Base-by-base conservation (phyloP, 2,113 vertebrate species). In the Caretta caretta region DNA sequence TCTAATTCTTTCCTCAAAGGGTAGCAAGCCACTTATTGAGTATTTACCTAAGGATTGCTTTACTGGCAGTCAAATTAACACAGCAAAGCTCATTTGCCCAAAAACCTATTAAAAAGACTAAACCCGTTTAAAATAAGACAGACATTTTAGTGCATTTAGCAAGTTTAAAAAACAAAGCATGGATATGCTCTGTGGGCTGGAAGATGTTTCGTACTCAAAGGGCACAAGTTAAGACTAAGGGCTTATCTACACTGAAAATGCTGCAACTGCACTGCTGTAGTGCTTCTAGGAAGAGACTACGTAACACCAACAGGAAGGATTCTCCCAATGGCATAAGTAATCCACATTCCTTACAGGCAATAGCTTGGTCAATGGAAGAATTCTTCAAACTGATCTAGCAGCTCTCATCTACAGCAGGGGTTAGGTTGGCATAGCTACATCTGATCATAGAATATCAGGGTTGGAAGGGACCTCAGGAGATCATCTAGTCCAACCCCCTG, bases 31-130 rank as follows among this genome's bases (percentile, higher is more conserved):
- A 56, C 89, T 96, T 93, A 75, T 88, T 85, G 91, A 54, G 75
- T 83, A 72, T 46, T 92, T 84, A 86, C 42, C 86, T 91, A 96
- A 90, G 90, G 79, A n/a, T 87, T 90, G 79, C 53, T 54, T 91
- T 86, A 46, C 49, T 92, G 87, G 86, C 53, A 96, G 46, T 75
- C 80, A 91, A 92, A 56, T 59, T 94, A 92, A 92, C 14, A 84
- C 11, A 84, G 88, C 94, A 93, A 1, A 93, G 29, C 72, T 92
- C 80, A 78, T 94, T 72, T 91, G 65, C 83, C 87, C 76, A 69
- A 92, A 93, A 51, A 35, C 2, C 78, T 89, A 92, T 53, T 87
- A 42, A 79, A 75, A 93, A 22, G 48, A 31, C 22, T 85, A 57
- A 65, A 89, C n/a, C 50, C 57, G n/a, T 81, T 72, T 86, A 82